A percentile compares a stretch with the other conserved stretches of the same genome.
These are phyloP conservation scores for Sigmodon hispidus DNA, from an alignment of 2,113 vertebrate species.

Conservation along the genomic window DNA sequence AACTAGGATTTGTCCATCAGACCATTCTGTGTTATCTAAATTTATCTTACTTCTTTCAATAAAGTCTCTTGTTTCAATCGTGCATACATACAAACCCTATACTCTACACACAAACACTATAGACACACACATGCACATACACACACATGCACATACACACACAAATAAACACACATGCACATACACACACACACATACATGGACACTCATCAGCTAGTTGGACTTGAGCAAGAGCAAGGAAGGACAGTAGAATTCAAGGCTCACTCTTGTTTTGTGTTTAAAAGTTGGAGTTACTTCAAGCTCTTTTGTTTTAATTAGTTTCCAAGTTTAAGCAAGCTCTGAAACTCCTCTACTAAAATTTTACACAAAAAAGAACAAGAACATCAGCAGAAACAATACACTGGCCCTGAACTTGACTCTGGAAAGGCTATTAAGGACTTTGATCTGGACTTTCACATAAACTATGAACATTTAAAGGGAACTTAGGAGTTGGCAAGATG, in stretches of 20 bases:
- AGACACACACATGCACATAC: no score
- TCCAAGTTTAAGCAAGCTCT: conserved; percentile 51
- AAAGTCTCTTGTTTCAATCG: conserved; percentile 16
- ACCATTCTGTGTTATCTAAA: neutral
- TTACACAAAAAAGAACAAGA: neutral
- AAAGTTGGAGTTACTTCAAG: neutral
- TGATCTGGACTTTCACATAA: conserved; percentile 24
- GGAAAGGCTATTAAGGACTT: neutral
- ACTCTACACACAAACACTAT: neutral
- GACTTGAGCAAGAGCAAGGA: conserved; percentile 8
- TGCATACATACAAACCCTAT: neutral
- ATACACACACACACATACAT: neutral
- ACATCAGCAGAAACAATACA: neutral
- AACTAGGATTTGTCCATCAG: neutral
- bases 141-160: neutral
- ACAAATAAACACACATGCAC: no score
- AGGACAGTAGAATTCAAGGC: conserved; percentile 3
- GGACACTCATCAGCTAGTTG: neutral
- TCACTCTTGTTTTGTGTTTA: conserved; percentile 19
- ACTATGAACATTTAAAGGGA: neutral
- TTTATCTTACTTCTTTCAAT: conserved; percentile 5
- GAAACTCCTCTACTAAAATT: neutral
- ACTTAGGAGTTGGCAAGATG: neutral
- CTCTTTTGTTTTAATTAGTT: conserved; percentile 25
- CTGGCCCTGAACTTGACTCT: neutral